phyloP scores from a whole-genome alignment of 2,888 invertebrate species.

The Eilema caniola region DNA sequence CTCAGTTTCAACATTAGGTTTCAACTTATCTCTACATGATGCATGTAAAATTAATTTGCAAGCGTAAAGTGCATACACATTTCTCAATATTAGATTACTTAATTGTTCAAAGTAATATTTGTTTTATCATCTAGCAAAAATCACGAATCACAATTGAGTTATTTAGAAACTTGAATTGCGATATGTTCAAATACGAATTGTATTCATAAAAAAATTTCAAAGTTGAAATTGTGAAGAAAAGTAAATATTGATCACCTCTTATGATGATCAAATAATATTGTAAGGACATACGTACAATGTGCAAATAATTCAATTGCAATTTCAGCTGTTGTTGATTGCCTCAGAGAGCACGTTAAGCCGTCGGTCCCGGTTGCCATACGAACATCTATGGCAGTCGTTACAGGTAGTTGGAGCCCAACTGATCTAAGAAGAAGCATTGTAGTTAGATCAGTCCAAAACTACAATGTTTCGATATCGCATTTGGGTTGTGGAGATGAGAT shows the following conservation, averaged over 20 bases:
- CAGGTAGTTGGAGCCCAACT: too few relatives aligned
- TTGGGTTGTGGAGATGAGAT: too few relatives aligned
- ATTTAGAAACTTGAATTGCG: background rate
- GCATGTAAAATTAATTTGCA: constrained; percentile 5
- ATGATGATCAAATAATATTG: background rate
- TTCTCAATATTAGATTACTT: constrained; percentile 3
- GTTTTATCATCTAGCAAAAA: constrained; percentile 9
- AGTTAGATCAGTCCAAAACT: too few relatives aligned
- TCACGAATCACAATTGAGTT: background rate
- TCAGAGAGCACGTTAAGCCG: too few relatives aligned
- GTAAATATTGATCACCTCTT: constrained; percentile 8
- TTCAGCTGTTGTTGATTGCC: background rate
- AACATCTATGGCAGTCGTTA: too few relatives aligned
- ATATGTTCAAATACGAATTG: background rate
- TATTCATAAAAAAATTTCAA: background rate
- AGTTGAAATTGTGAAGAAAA: background rate
- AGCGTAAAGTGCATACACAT: constrained; percentile 5
- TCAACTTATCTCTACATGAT: background rate
- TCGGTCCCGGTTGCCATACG: too few relatives aligned
- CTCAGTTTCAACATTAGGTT: background rate
- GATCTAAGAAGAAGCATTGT: too few relatives aligned
- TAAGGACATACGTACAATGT: background rate
- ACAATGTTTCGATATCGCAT: too few relatives aligned
- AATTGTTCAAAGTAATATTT: constrained; percentile 8
- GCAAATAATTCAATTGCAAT: background rate